A percentile compares a stretch with the other conserved stretches of the same genome.
phyloP scores from a whole-genome alignment of 2,888 invertebrate genomes.

The Ectropis crepuscularia region DNA sequence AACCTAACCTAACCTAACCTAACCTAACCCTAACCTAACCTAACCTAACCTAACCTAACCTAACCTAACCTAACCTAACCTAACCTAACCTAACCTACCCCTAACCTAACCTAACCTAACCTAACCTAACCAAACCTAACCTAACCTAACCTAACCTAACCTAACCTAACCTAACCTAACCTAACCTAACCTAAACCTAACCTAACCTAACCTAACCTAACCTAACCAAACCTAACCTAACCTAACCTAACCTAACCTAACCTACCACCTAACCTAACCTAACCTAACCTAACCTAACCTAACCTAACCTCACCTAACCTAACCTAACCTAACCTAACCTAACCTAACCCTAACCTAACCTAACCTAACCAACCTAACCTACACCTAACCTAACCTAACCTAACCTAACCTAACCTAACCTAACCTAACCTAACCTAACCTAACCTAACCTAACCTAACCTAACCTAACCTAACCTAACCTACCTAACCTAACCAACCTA shows the following conservation, averaged over 20 bases:
- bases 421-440: conserved; percentile 32
- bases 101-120: conserved; percentile 21
- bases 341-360: conserved; percentile 24
- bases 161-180: no score
- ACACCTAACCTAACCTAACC: conserved; percentile 30
- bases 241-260: not conserved
- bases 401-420: conserved; percentile 31
- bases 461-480: conserved; percentile 16
- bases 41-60: conserved; percentile 12
- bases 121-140: conserved; percentile 17
- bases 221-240: no score
- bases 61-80: conserved; percentile 23
- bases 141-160: not conserved
- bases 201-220: no score
- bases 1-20: conserved; percentile 15
- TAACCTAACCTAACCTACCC: conserved; percentile 24
- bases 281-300: no score
- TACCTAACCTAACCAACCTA: conserved; percentile 9
- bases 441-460: conserved; percentile 25
- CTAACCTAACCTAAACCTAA: no score
- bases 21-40: conserved; percentile 9
- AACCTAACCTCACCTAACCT: not conserved
- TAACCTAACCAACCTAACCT: conserved; percentile 30
- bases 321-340: not conserved
- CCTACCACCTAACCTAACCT: not conserved